Evolutionary conservation across 2,797 vertebrate genomes (phyloP).

Genomic region (Molossus alvarezi): DNA sequence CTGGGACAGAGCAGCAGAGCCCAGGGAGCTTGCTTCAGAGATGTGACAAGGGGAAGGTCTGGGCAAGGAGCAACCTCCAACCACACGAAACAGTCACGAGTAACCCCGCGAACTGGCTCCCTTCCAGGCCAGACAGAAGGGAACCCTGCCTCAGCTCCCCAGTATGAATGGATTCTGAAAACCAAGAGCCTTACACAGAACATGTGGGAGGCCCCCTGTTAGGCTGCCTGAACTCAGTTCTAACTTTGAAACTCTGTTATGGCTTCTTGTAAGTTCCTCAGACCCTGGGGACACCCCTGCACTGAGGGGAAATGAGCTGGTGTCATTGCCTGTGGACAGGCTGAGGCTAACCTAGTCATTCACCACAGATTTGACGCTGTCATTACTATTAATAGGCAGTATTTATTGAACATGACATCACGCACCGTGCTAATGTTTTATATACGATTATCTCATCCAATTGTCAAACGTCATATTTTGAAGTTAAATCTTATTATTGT

Average conservation of each 20-base stretch:
- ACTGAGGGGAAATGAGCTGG: background rate
- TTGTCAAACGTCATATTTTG: background rate
- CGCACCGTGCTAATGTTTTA: background rate
- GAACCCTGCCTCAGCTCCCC: background rate
- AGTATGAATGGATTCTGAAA: constrained; percentile 5
- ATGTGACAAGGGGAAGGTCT: background rate
- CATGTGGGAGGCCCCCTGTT: background rate
- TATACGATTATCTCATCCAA: background rate
- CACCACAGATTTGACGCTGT: background rate
- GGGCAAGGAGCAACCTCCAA: constrained; percentile 72
- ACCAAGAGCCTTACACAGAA: background rate
- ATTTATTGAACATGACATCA: background rate
- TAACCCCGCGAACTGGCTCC: constrained; percentile 70
- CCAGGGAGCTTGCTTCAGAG: background rate
- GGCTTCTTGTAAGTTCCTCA: background rate
- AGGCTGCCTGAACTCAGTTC: fast-evolving
- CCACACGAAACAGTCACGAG: constrained; percentile 74
- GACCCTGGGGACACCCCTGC: background rate
- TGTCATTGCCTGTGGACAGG: background rate
- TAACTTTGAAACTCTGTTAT: background rate
- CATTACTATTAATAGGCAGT: background rate
- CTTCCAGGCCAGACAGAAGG: constrained; percentile 5
- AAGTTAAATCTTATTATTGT: background rate
- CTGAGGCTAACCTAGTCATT: background rate
- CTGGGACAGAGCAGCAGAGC: background rate